A percentile compares a stretch with the other conserved stretches of the same genome.
phyloP scores from a whole-genome alignment of 2,113 vertebrate species.

The Macrotus californicus region DNA sequence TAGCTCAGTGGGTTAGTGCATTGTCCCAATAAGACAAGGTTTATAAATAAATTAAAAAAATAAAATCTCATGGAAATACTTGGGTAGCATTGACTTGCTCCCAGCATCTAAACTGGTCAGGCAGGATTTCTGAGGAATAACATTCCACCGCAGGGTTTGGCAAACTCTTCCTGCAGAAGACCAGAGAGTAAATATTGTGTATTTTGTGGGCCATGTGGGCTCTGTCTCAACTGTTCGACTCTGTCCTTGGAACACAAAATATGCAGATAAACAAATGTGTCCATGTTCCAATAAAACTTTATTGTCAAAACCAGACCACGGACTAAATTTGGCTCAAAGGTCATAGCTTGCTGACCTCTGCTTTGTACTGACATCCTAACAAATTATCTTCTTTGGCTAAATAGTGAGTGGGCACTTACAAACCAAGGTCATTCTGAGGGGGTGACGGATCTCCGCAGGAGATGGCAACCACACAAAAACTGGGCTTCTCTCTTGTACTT shows the following conservation, averaged over 20 bases:
- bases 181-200: not conserved
- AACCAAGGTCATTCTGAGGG: not conserved
- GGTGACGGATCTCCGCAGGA: not conserved
- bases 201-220: not conserved
- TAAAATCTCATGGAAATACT: not conserved
- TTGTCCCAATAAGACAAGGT: too few species aligned
- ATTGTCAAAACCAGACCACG: not conserved
- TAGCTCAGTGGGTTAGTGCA: too few species aligned
- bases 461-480: not conserved
- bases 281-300: conserved; percentile 14
- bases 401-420: not conserved
- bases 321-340: not conserved
- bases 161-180: not conserved
- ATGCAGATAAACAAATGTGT: not conserved
- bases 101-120: not conserved
- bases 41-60: too few species aligned
- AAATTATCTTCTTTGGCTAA: not conserved
- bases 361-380: not conserved
- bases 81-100: not conserved
- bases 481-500: not conserved
- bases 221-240: not conserved
- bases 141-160: not conserved
- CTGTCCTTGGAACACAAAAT: not conserved
- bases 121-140: not conserved
- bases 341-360: not conserved